phyloP scores from a whole-genome alignment of 2,113 vertebrate species.

The Callipepla californica region DNA sequence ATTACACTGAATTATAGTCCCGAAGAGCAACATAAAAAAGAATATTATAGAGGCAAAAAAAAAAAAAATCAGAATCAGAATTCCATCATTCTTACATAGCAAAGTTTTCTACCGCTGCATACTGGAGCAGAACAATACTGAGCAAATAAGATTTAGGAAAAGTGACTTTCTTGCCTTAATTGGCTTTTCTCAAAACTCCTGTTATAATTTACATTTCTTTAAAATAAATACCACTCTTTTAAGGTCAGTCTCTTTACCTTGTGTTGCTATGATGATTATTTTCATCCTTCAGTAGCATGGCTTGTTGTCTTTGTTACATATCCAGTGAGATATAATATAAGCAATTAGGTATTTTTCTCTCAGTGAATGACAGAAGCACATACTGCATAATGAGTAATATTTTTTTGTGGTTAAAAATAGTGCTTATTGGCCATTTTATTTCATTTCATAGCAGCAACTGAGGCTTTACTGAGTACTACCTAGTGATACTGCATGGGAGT shows the following conservation, averaged over 20 bases:
- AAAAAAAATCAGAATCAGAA: background rate
- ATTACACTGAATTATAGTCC: background rate
- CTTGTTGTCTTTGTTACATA: conserved; percentile 9
- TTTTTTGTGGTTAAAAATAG: conserved; percentile 7
- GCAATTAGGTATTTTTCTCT: conserved; percentile 13
- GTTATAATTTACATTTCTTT: background rate
- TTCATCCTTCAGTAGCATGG: background rate
- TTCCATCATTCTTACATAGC: background rate
- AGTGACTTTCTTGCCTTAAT: background rate
- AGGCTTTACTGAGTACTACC: background rate
- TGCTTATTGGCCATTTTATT: background rate
- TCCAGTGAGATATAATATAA: background rate
- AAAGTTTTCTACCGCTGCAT: background rate
- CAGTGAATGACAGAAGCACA: background rate
- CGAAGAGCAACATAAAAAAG: background rate
- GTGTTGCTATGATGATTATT: background rate
- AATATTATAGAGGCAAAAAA: fast-evolving
- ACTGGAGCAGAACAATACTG: background rate
- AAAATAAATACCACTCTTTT: background rate
- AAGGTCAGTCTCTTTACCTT: background rate
- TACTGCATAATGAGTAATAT: background rate
- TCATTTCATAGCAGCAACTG: background rate
- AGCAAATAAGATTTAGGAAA: background rate
- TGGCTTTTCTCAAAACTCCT: background rate
- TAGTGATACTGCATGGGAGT: background rate